phyloP scores from a whole-genome alignment of 2,113 vertebrate species.

The Notothenia coriiceps region DNA sequence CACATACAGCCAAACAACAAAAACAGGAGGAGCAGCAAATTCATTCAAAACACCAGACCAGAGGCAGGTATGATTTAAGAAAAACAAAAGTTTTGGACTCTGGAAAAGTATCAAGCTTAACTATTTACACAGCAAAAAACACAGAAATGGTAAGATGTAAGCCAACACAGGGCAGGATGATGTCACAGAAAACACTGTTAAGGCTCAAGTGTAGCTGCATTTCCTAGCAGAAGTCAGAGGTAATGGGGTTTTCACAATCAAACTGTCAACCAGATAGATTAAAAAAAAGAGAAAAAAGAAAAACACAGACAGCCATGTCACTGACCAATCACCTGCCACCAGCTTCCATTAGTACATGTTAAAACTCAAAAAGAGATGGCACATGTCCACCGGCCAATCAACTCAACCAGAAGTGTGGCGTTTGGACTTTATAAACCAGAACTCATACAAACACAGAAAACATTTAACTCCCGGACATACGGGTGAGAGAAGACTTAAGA shows the following conservation, averaged over 20 bases:
- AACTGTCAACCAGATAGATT: slow-evolving; percentile 79
- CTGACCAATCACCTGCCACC: slow-evolving; percentile 67
- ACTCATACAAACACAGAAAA: slow-evolving; percentile 48
- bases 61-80: slow-evolving; percentile 59
- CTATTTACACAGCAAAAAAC: slow-evolving; percentile 84
- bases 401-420: slow-evolving; percentile 21
- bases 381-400: slow-evolving; percentile 36
- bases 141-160: slow-evolving; percentile 64
- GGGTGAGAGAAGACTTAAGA: slow-evolving; percentile 43
- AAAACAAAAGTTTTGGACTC: slow-evolving; percentile 68
- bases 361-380: background rate
- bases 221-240: slow-evolving; percentile 77
- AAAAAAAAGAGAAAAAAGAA: slow-evolving; percentile 5
- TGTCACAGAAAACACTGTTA: slow-evolving; percentile 66
- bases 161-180: slow-evolving; percentile 70
- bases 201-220: slow-evolving; percentile 75
- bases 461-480: slow-evolving; percentile 26
- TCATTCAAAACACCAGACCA: slow-evolving; percentile 67
- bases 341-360: slow-evolving; percentile 54
- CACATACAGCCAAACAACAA: slow-evolving; percentile 30
- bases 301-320: slow-evolving; percentile 54
- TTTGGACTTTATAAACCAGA: slow-evolving; percentile 32
- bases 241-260: slow-evolving; percentile 83
- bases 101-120: slow-evolving; percentile 63
- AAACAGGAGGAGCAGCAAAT: slow-evolving; percentile 68